phyloP scores from a whole-genome alignment of 2,888 invertebrate genomes.

The Prosapia bicincta region DNA sequence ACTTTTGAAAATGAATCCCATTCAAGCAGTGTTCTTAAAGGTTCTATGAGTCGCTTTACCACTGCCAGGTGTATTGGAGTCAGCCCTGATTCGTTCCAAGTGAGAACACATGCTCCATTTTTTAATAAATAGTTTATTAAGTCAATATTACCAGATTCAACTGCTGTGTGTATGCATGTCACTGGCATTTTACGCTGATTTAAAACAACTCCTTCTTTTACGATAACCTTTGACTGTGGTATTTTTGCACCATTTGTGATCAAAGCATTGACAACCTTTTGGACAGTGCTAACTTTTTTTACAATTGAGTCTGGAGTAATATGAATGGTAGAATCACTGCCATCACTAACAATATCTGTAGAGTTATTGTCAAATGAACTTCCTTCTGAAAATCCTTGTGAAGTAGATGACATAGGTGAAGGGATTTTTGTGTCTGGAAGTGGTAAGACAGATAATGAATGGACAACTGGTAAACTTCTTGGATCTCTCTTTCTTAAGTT shows the following conservation, averaged over 20 bases:
- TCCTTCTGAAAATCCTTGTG: background rate
- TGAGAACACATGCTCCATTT: conserved; percentile 48
- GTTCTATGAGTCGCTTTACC: conserved; percentile 47
- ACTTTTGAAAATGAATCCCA: conserved; percentile 16
- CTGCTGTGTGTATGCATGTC: conserved; percentile 55
- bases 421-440: background rate
- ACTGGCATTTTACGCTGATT: conserved; percentile 38
- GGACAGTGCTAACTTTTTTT: background rate
- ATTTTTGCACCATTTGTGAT: conserved; percentile 37
- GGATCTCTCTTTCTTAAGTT: background rate
- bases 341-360: background rate
- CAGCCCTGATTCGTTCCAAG: conserved; percentile 48
- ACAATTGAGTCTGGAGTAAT: background rate
- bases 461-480: background rate
- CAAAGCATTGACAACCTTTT: conserved; percentile 41
- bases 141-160: conserved; percentile 48
- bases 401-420: background rate
- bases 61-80: conserved; percentile 55
- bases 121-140: conserved; percentile 49
- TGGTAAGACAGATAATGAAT: background rate
- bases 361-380: background rate
- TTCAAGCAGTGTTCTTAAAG: conserved; percentile 46
- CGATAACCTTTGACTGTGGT: conserved; percentile 32
- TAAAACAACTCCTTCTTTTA: conserved; percentile 8
- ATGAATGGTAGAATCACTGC: background rate